Percentiles rank a stretch among this genome's conserved stretches.
Conservation (phyloP, 2,797 vertebrate species). For the Staurois parvus region DNA sequence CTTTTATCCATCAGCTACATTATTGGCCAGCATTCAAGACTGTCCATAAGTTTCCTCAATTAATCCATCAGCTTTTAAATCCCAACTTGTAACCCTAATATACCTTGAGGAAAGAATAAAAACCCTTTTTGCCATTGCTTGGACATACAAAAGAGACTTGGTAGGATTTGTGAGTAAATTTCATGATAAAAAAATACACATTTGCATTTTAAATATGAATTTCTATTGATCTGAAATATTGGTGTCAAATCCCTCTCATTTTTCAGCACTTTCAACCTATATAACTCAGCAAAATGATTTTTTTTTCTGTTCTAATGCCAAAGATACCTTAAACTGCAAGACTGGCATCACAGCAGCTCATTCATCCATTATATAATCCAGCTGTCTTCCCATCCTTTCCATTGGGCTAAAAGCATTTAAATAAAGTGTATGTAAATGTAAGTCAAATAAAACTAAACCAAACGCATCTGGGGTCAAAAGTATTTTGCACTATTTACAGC, state of each 20-base stretch:
- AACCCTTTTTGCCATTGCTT: slow-evolving; percentile 1
- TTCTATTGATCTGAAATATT: neutral
- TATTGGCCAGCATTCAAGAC: slow-evolving; percentile 69
- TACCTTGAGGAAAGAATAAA: slow-evolving; percentile 63
- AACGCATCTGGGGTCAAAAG: too few relatives aligned
- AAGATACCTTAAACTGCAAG: too few relatives aligned
- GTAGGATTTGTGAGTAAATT: slow-evolving; percentile 32
- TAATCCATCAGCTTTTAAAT: slow-evolving; percentile 71
- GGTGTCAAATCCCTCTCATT: neutral
- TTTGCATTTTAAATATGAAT: slow-evolving; percentile 8
- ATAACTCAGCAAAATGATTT: too few relatives aligned
- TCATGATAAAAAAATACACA: slow-evolving; percentile 29
- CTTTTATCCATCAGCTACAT: slow-evolving; percentile 69
- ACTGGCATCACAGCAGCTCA: too few relatives aligned
- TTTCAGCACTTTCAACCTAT: neutral
- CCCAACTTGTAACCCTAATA: slow-evolving; percentile 60
- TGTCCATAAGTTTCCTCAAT: slow-evolving; percentile 71
- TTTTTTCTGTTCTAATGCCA: too few relatives aligned
- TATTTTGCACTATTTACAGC: too few relatives aligned
- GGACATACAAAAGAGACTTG: slow-evolving; percentile 14
- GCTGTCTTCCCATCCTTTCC: too few relatives aligned
- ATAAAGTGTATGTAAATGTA: too few relatives aligned
- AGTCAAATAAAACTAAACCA: too few relatives aligned
- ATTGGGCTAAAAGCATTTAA: too few relatives aligned
- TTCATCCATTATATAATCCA: too few relatives aligned